Conservation (phyloP, 2,797 vertebrate species). For the Micropoecilia bifurca region DNA sequence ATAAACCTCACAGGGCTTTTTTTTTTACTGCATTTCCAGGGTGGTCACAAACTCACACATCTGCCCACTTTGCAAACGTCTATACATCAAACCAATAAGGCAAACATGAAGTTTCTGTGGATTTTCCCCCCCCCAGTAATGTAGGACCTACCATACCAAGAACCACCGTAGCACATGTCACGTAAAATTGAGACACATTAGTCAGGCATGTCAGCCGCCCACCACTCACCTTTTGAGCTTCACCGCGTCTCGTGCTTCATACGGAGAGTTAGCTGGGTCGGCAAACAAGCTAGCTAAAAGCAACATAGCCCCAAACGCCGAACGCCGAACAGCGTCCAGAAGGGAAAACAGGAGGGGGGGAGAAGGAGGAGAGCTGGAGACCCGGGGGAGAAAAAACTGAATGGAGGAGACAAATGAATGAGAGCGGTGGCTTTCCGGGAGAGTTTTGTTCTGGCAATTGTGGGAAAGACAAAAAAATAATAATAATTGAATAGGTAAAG, state of each 20-base stretch:
- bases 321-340: constrained; percentile 51
- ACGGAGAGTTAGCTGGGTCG: constrained; percentile 27
- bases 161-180: constrained; percentile 44
- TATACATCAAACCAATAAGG: constrained; percentile 9
- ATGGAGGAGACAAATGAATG: constrained; percentile 77
- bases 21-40: constrained; percentile 71
- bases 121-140: constrained; percentile 25
- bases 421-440: constrained; percentile 40
- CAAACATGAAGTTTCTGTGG: constrained; percentile 17
- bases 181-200: constrained; percentile 27
- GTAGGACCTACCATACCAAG: constrained; percentile 46
- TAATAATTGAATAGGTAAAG: background rate
- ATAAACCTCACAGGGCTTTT: constrained; percentile 53
- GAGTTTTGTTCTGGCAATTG: constrained; percentile 32
- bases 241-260: background rate
- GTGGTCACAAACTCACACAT: constrained; percentile 22
- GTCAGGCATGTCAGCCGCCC: constrained; percentile 23
- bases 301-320: constrained; percentile 60
- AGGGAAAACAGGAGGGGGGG: constrained; percentile 57
- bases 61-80: constrained; percentile 6
- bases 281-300: constrained; percentile 70
- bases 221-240: background rate
- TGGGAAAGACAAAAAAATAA: background rate
- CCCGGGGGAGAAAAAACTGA: constrained; percentile 53
- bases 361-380: constrained; percentile 16